Percentiles rank a stretch among this genome's conserved stretches.
Evolutionary conservation across 2,888 invertebrate species (phyloP).

Genomic region (Eristalis tenax): DNA sequence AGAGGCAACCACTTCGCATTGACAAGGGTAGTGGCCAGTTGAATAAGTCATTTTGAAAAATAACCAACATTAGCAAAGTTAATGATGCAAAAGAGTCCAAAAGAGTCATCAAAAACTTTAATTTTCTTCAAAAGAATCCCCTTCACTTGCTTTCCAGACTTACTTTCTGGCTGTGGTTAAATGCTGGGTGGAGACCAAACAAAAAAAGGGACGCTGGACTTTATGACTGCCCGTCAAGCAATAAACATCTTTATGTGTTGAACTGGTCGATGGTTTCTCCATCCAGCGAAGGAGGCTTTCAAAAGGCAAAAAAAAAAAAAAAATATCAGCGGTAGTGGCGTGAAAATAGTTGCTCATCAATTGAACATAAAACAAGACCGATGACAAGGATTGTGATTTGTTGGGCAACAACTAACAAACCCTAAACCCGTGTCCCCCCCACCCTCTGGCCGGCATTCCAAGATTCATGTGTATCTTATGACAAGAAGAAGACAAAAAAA

Average conservation of each 20-base stretch:
- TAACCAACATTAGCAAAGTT: background rate
- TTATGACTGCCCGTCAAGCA: background rate
- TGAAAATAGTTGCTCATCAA: background rate
- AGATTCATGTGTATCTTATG: background rate
- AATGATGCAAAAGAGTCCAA: background rate
- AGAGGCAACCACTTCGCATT: no score
- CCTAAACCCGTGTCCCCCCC: background rate
- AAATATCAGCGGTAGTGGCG: background rate
- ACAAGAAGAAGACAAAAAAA: background rate
- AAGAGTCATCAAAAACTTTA: background rate
- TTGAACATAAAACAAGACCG: background rate
- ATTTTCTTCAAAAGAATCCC: background rate
- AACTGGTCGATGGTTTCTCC: background rate
- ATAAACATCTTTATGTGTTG: background rate
- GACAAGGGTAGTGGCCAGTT: background rate
- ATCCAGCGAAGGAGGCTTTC: background rate
- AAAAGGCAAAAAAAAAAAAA: background rate
- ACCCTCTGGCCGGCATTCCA: background rate
- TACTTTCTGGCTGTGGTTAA: background rate
- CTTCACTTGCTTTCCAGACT: background rate
- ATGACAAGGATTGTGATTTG: background rate
- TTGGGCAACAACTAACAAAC: background rate
- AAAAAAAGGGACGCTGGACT: background rate
- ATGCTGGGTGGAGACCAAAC: background rate
- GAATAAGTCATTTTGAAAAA: slow-evolving; percentile 1